Conservation (phyloP, 2,888 invertebrate genomes). For the Apodemia duryi region DNA sequence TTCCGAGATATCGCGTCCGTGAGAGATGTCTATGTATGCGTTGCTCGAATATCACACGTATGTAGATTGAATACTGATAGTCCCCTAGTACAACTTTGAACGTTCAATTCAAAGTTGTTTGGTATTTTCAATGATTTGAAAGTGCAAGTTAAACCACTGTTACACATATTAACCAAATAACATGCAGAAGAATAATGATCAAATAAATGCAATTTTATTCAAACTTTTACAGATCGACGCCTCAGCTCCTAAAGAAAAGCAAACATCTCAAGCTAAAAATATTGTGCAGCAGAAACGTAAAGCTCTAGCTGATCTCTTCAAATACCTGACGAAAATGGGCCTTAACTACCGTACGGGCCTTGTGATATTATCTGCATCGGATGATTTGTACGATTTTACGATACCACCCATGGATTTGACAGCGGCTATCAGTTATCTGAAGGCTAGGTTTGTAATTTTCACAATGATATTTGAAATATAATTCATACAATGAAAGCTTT, state of each 20-base stretch:
- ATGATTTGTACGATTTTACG: conserved; percentile 80
- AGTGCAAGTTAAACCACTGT: neutral
- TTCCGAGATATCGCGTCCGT: no score
- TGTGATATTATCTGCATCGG: conserved; percentile 71
- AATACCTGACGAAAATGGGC: conserved; percentile 85
- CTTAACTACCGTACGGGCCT: conserved; percentile 90
- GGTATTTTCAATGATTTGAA: no score
- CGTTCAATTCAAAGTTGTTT: no score
- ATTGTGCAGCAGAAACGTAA: conserved; percentile 92
- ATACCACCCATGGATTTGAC: conserved; percentile 85
- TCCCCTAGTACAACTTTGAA: no score
- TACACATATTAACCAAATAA: no score
- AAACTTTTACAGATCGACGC: conserved; percentile 66
- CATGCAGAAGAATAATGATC: no score
- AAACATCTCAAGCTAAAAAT: conserved; percentile 88
- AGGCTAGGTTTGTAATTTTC: conserved; percentile 60
- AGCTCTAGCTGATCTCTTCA: conserved; percentile 92
- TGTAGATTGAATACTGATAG: no score
- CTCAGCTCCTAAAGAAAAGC: conserved; percentile 82
- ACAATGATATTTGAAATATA: neutral
- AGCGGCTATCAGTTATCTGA: conserved; percentile 76
- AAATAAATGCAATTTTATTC: no score
- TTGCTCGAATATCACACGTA: no score
- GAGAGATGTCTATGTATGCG: no score
- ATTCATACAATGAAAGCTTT: no score